phyloP scores from a whole-genome alignment of 2,113 vertebrate genomes.

The Aphyosemion australe region DNA sequence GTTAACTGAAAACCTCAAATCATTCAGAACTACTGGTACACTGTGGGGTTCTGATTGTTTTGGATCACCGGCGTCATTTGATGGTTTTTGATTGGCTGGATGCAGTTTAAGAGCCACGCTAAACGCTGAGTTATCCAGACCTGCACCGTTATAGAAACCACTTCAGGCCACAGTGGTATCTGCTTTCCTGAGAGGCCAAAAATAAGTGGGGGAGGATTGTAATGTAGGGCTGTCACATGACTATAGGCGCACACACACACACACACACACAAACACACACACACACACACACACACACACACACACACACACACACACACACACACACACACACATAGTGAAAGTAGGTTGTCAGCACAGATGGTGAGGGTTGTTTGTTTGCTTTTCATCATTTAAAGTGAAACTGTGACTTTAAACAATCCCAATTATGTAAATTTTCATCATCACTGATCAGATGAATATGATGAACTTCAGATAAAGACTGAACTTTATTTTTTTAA shows the following conservation, averaged over 20 bases:
- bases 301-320: conserved; percentile 7
- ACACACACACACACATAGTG: conserved; percentile 2
- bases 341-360: conserved; percentile 25
- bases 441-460: no score
- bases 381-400: no score
- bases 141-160: conserved; percentile 60
- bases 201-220: conserved; percentile 70
- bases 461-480: no score
- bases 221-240: conserved; percentile 52
- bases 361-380: no score
- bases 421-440: no score
- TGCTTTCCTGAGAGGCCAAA: conserved; percentile 71
- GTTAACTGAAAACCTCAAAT: no score
- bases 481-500: no score
- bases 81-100: background rate
- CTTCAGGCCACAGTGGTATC: conserved; percentile 64
- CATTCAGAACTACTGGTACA: no score
- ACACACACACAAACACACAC: background rate
- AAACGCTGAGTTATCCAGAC: conserved; percentile 44
- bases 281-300: conserved; percentile 9
- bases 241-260: conserved; percentile 13
- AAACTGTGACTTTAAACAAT: no score
- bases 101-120: conserved; percentile 26
- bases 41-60: background rate
- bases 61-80: no score